Percentiles rank a stretch among this genome's conserved stretches.
Evolutionary conservation across 2,888 invertebrate genomes (phyloP).

Genomic region (Eledona agricola): DNA sequence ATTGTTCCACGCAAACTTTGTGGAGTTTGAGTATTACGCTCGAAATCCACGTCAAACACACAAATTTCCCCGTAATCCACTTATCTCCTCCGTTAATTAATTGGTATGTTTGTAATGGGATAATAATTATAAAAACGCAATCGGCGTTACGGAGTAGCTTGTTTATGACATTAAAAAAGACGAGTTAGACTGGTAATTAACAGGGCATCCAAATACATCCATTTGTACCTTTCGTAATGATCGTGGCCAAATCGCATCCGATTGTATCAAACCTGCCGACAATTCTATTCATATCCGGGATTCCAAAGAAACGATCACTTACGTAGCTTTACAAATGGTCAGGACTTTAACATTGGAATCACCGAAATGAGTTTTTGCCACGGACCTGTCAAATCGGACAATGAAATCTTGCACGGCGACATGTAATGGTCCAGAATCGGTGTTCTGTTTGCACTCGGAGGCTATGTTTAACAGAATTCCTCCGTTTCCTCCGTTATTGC

Average conservation of each 20-base stretch:
- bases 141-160: slow-evolving; percentile 1
- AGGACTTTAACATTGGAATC: slow-evolving; percentile 54
- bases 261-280: slow-evolving; percentile 26
- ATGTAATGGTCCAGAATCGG: slow-evolving; percentile 66
- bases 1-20: slow-evolving; percentile 6
- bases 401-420: slow-evolving; percentile 67
- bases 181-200: slow-evolving; percentile 3
- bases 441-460: slow-evolving; percentile 67
- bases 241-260: slow-evolving; percentile 21
- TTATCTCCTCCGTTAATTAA: slow-evolving; percentile 9
- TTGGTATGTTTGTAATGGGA: neutral
- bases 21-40: slow-evolving; percentile 6
- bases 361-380: slow-evolving; percentile 53
- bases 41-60: slow-evolving; percentile 5
- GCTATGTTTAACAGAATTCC: slow-evolving; percentile 72
- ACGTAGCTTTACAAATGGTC: slow-evolving; percentile 54
- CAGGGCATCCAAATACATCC: slow-evolving; percentile 27
- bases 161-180: slow-evolving; percentile 3
- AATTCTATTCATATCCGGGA: slow-evolving; percentile 41
- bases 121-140: slow-evolving; percentile 4
- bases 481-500: slow-evolving; percentile 66
- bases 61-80: slow-evolving; percentile 8
- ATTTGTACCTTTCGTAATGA: slow-evolving; percentile 25
- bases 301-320: slow-evolving; percentile 47
- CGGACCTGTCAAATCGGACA: slow-evolving; percentile 62